Evolutionary conservation across 2,113 vertebrate species (phyloP).

Genomic region (Ranitomeya imitator): DNA sequence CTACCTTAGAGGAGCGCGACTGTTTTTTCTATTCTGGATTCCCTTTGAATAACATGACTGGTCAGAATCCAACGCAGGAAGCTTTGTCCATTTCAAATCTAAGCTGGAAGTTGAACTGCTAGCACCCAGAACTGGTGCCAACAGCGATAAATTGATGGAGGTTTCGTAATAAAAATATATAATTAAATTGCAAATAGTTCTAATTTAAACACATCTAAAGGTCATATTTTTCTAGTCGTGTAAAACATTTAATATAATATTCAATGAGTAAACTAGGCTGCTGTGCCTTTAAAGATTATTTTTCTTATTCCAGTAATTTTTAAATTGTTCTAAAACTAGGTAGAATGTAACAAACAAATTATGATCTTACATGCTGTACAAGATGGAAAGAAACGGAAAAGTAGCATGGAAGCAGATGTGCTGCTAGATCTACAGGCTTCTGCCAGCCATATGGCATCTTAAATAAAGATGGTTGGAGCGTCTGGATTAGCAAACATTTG

Average conservation of each 20-base stretch:
- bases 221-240: too few relatives aligned
- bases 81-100: too few relatives aligned
- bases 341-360: slow-evolving; percentile 64
- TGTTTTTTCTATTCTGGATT: too few relatives aligned
- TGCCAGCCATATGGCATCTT: slow-evolving; percentile 97
- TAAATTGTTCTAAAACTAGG: slow-evolving; percentile 64
- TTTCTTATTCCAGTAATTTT: slow-evolving; percentile 40
- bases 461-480: slow-evolving; percentile 95
- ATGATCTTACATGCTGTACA: slow-evolving; percentile 72
- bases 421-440: slow-evolving; percentile 98
- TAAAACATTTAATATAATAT: not conserved
- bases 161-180: too few relatives aligned
- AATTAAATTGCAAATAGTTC: too few relatives aligned
- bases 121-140: too few relatives aligned
- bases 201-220: too few relatives aligned
- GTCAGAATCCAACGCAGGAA: too few relatives aligned
- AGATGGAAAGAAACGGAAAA: slow-evolving; percentile 82
- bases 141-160: too few relatives aligned
- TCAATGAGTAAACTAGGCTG: not conserved
- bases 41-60: too few relatives aligned
- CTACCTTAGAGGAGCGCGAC: too few relatives aligned
- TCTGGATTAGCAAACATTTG: slow-evolving; percentile 90
- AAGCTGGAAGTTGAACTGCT: too few relatives aligned
- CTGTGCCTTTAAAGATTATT: slow-evolving; percentile 23
- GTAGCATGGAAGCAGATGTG: slow-evolving; percentile 98